A percentile compares a stretch with the other conserved stretches of the same genome.
Conservation (phyloP, 2,113 vertebrate genomes). For the Thinocorus orbignyianus region DNA sequence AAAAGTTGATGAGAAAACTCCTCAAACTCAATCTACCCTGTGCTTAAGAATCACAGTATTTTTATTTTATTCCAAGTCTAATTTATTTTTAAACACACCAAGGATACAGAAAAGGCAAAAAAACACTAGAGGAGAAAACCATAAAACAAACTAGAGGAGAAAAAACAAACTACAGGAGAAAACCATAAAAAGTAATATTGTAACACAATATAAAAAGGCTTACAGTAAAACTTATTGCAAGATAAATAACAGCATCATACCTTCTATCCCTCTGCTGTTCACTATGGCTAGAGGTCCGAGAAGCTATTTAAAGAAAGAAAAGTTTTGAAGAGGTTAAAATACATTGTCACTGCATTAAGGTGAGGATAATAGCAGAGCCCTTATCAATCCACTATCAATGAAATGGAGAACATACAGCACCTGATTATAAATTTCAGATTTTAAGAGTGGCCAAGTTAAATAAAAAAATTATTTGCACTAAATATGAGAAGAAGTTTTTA, state of each 20-base stretch:
- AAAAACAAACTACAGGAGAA: neutral
- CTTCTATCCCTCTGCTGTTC: constrained; percentile 86
- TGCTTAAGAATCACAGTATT: neutral
- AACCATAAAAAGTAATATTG: neutral
- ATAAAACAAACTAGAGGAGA: neutral
- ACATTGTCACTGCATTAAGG: neutral
- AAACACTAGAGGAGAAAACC: no score
- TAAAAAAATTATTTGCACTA: neutral
- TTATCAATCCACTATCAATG: neutral
- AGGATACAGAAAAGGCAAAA: neutral
- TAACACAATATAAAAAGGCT: neutral
- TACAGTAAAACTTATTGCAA: neutral
- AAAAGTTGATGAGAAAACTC: neutral
- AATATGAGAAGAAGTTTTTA: neutral
- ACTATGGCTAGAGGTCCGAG: constrained; percentile 79
- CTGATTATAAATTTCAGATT: neutral
- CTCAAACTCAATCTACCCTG: neutral
- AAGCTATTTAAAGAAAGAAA: constrained; percentile 69
- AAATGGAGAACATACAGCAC: neutral
- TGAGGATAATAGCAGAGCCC: neutral
- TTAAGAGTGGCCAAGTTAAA: neutral
- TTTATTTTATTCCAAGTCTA: neutral
- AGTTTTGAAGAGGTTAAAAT: constrained; percentile 27
- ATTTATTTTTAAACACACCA: neutral
- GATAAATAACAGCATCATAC: constrained; percentile 71